Base-by-base conservation (phyloP, 2,888 invertebrate species). In the Heliconius erato region DNA sequence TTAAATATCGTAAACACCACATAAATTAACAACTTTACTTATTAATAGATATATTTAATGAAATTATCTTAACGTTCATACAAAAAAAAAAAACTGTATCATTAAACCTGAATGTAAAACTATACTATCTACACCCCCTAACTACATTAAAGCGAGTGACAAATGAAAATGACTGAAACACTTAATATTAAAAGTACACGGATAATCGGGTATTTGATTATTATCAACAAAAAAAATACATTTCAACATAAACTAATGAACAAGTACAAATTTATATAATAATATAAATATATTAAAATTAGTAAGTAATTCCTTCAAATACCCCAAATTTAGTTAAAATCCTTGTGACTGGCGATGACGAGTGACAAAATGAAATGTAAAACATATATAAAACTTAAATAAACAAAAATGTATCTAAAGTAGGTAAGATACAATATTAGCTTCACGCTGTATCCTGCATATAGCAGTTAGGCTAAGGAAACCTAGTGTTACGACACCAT, bases 81-180 rank as follows among this genome's bases (percentile, higher is more conserved):
- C 63, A n/a, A 63, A 40, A 63, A 63, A 40, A 63, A 63, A 54
- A 54, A 19, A 54, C 0, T 19, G 5, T 19, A 54, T 54, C 19
- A 3, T 63, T n/a, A 54, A 54, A 63, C n/a, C n/a, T 63, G 63
- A 19, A 54, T 54, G 19, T 44, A 44, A 54, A 54, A 54, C 6
- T 54, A 54, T 19, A 23, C 44, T 74, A 80, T 32, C 40, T 80
- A 78, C n/a, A 44, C 40, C 65, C 23, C 54, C 11, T 69, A 80
- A 78, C 65, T 80, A 78, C 84, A 68, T 80, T 84, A 79, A 84
- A 87, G 86, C 86, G 67, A 82, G 76, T 87, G 86, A 85, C 77
- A 74, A 72, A 86, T 87, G 87, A 79, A 68, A 78, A 82, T 86
- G 86, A 85, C 35, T 79, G 81, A 83, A 68, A 81, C 65, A 81